Conservation (phyloP, 2,888 invertebrate species). For the Macrophya annulata region DNA sequence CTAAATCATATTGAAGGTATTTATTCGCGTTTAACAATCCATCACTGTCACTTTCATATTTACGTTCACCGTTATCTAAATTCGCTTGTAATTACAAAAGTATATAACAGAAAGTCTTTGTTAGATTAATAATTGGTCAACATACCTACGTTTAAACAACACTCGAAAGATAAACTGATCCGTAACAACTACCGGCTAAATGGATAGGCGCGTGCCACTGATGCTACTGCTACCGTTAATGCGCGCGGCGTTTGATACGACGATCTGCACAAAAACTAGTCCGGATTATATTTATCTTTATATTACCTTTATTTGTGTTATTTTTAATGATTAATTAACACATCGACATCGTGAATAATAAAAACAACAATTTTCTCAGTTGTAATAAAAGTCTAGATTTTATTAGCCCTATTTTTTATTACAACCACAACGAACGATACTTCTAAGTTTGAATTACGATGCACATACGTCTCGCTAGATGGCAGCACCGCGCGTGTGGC, state of each 20-base stretch:
- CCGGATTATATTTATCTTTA: not conserved
- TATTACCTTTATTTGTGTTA: not conserved
- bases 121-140: not conserved
- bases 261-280: not conserved
- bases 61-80: not conserved
- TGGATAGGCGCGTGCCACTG: not conserved
- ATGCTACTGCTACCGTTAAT: not conserved
- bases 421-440: conserved; percentile 10
- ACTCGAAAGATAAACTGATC: not conserved
- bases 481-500: conserved; percentile 10
- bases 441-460: not conserved
- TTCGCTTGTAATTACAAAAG: not conserved
- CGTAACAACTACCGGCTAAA: not conserved
- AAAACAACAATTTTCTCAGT: not conserved
- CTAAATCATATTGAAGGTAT: not conserved
- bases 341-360: not conserved
- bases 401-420: not conserved
- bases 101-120: not conserved
- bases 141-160: not conserved
- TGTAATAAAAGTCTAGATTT: not conserved
- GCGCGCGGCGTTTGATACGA: conserved; percentile 4
- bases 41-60: not conserved
- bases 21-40: not conserved
- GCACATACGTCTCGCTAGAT: not conserved
- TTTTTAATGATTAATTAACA: not conserved